These are phyloP conservation scores for Listronotus bonariensis DNA, from an alignment of 1,140 invertebrate genomes.

Conservation along the genomic window DNA sequence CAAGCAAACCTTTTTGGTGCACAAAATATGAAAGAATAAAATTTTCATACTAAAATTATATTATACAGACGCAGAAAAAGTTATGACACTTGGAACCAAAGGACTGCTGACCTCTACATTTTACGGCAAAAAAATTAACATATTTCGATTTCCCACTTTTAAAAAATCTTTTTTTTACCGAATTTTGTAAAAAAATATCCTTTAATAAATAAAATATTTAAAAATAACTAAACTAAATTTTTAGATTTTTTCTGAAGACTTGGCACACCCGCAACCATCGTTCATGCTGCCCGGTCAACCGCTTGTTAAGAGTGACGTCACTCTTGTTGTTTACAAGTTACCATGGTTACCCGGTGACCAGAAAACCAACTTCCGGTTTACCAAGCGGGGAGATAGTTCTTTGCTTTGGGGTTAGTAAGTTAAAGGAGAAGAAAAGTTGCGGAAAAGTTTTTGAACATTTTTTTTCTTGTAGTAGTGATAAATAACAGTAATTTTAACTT, in stretches of 20 bases:
- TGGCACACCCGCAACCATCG: slow-evolving; percentile 2
- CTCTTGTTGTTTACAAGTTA: slow-evolving; percentile 38
- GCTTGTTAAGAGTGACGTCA: slow-evolving; percentile 16
- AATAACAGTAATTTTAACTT: slow-evolving; percentile 1
- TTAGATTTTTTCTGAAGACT: not conserved
- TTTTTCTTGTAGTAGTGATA: not conserved
- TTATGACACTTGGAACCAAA: too few relatives aligned
- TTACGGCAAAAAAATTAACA: too few relatives aligned
- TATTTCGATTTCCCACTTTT: too few relatives aligned
- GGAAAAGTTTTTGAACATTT: not conserved
- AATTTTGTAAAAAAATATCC: too few relatives aligned
- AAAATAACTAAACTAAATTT: too few relatives aligned
- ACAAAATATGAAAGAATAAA: too few relatives aligned
- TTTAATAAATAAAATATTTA: too few relatives aligned
- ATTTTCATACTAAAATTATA: too few relatives aligned
- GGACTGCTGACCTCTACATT: too few relatives aligned
- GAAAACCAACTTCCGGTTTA: slow-evolving; percentile 27
- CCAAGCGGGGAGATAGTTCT: slow-evolving; percentile 16
- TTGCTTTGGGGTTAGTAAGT: not conserved
- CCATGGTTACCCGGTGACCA: slow-evolving; percentile 33
- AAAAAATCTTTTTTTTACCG: too few relatives aligned
- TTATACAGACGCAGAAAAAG: too few relatives aligned
- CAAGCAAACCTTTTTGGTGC: too few relatives aligned
- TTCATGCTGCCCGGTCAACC: not conserved
- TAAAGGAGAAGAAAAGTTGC: not conserved